Evolutionary conservation across 2,888 invertebrate genomes (phyloP), one percentile per base, ranked within the genome.

Genomic region (Stratiomys singularior): DNA sequence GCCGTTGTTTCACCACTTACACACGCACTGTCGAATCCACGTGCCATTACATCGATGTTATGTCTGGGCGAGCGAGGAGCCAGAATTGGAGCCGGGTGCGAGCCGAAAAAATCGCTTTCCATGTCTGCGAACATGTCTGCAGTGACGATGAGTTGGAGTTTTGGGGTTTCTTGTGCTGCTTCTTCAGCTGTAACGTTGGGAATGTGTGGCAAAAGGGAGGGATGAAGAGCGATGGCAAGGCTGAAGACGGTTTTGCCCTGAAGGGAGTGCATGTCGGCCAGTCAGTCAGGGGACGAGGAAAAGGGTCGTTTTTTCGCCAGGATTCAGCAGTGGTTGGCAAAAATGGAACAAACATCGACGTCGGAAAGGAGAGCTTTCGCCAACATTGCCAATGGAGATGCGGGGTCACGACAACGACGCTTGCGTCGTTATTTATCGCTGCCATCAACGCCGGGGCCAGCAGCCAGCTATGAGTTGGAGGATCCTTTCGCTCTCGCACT

Each of bases 101-200:
- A 60, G 13, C 21, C 44, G 60, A 74, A 79, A 79, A 79, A 79
- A 78, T 30, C 56, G 52, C 66, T 76, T 76, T 76, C 78, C 78
- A 72, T 78, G 78, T 78, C 79, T 79, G 67, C 71, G 78, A 66
- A 77, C 37, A 76, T 79, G 79, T 79, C 79, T 79, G 78, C 79
- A 78, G 66, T 78, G 47, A 46, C 77, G 67, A 76, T 77, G 77
- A 60, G 58, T 37, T 66, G 64, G 74, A 74, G 60, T 74, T 58
- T 58, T 58, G 21, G 44, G 37, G 58, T 23, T 60, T 58, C 15
- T 21, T 28, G 56, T 15, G 2, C 58, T 58, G 37, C 63, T n/a
- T n/a, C n/a, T n/a, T n/a, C n/a, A n/a, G n/a, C n/a, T n/a, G n/a
- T n/a, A n/a, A n/a, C n/a, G n/a, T n/a, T n/a, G n/a, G n/a, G n/a